Evolutionary conservation across 2,888 invertebrate species (phyloP).

Genomic region (Drosophila infuscata): DNA sequence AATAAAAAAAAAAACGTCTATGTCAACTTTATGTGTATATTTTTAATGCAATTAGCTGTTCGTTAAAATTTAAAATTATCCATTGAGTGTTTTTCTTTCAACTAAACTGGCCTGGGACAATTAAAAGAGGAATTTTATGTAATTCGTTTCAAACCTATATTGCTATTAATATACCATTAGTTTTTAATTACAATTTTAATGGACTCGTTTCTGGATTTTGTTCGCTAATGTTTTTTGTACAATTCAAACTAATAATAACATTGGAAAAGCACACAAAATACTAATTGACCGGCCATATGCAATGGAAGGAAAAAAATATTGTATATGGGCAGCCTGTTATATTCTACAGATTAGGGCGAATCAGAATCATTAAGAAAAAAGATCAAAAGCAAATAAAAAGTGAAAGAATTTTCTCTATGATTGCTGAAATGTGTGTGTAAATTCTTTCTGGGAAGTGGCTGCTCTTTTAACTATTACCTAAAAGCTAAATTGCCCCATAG

Average conservation of each 20-base stretch:
- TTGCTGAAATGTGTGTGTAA: slow-evolving; percentile 15
- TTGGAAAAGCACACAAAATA: slow-evolving; percentile 17
- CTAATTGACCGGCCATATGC: slow-evolving; percentile 26
- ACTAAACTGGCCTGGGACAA: background rate
- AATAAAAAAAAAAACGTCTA: slow-evolving; percentile 3
- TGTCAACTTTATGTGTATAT: slow-evolving; percentile 40
- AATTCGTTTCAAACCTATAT: background rate
- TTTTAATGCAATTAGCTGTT: slow-evolving; percentile 43
- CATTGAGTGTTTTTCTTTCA: background rate
- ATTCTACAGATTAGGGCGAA: slow-evolving; percentile 31
- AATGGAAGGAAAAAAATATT: slow-evolving; percentile 4
- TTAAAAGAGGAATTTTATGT: background rate
- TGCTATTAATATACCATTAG: slow-evolving; percentile 7
- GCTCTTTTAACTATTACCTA: slow-evolving; percentile 39
- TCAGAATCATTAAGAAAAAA: slow-evolving; percentile 27
- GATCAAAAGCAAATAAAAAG: slow-evolving; percentile 45
- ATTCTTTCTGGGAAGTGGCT: slow-evolving; percentile 41
- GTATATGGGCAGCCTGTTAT: slow-evolving; percentile 4
- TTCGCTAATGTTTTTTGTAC: slow-evolving; percentile 1
- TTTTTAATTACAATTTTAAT: slow-evolving; percentile 2
- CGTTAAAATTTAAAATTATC: slow-evolving; percentile 11
- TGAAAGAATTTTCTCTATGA: slow-evolving; percentile 6
- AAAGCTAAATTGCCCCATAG: slow-evolving; percentile 54
- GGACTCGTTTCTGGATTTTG: background rate
- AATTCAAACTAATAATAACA: slow-evolving; percentile 16